A percentile compares a stretch with the other conserved stretches of the same genome.
Conservation (phyloP, 2,113 vertebrate species). For the Aspidoscelis tigris region DNA sequence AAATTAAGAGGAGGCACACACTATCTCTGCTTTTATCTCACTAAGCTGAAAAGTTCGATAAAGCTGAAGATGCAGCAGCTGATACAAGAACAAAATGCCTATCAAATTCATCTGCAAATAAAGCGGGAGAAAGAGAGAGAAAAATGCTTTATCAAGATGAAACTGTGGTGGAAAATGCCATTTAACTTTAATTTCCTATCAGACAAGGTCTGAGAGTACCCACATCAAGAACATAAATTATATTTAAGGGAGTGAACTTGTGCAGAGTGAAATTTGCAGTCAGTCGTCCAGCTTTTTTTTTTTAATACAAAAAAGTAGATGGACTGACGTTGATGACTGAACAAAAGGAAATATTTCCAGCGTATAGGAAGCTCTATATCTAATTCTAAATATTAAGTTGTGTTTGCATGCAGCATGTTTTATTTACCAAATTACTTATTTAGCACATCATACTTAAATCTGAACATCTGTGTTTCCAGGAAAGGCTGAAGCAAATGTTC, state of each 20-base stretch:
- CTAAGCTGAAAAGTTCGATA: slow-evolving; percentile 70
- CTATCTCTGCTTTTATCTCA: slow-evolving; percentile 51
- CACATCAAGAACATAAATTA: slow-evolving; percentile 44
- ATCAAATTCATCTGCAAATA: slow-evolving; percentile 55
- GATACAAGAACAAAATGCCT: slow-evolving; percentile 55
- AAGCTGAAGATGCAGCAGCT: slow-evolving; percentile 53
- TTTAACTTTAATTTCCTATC: slow-evolving; percentile 59
- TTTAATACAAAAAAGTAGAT: slow-evolving; percentile 9
- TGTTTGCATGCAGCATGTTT: neutral
- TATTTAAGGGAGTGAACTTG: slow-evolving; percentile 54
- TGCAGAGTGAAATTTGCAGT: slow-evolving; percentile 37
- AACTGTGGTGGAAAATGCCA: slow-evolving; percentile 65
- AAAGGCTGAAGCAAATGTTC: neutral
- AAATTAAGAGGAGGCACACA: slow-evolving; percentile 30
- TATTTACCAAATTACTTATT: neutral
- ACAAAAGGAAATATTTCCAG: neutral
- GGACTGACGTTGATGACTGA: slow-evolving; percentile 19
- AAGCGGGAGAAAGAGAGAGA: neutral
- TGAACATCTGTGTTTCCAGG: neutral
- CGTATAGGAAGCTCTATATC: neutral
- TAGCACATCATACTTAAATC: neutral
- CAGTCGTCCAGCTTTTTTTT: slow-evolving; percentile 6
- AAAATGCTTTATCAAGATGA: slow-evolving; percentile 54
- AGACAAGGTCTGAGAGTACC: slow-evolving; percentile 48
- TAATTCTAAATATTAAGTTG: neutral